Percentiles rank a stretch among this genome's conserved stretches.
Conservation (phyloP, 2,888 invertebrate genomes). For the Leptogaster cylindrica region DNA sequence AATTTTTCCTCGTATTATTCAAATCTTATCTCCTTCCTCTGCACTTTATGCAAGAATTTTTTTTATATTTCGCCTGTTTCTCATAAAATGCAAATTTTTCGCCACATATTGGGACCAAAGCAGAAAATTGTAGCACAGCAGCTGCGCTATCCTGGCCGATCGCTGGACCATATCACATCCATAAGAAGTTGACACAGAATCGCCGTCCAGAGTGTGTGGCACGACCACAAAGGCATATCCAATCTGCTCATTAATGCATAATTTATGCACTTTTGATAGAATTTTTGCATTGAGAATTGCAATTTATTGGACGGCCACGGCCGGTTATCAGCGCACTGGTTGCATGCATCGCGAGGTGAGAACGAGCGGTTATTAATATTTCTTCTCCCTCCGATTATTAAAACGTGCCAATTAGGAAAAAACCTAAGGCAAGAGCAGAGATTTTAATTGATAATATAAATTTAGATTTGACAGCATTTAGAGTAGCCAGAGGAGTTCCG, state of each 20-base stretch:
- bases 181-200: conserved; percentile 17
- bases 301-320: conserved; percentile 29
- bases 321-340: conserved; percentile 6
- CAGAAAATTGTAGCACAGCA: background rate
- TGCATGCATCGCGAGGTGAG: conserved; percentile 12
- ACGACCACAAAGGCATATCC: conserved; percentile 34
- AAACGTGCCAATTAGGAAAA: conserved; percentile 39
- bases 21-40: conserved; percentile 1
- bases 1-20: background rate
- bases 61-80: conserved; percentile 31
- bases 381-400: conserved; percentile 18
- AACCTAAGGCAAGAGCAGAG: conserved; percentile 17
- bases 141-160: background rate
- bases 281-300: conserved; percentile 38
- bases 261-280: conserved; percentile 42
- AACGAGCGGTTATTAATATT: conserved; percentile 38
- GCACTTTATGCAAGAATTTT: conserved; percentile 36
- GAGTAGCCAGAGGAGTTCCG: conserved; percentile 15
- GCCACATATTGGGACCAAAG: background rate
- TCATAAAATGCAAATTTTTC: conserved; percentile 43
- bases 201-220: background rate
- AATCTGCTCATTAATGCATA: conserved; percentile 43
- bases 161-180: conserved; percentile 17
- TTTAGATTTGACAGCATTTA: conserved; percentile 37
- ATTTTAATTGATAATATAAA: conserved; percentile 42